These are phyloP conservation scores for Andrena chrysosceles DNA, from an alignment of 2,888 invertebrate species.

Conservation along the genomic window DNA sequence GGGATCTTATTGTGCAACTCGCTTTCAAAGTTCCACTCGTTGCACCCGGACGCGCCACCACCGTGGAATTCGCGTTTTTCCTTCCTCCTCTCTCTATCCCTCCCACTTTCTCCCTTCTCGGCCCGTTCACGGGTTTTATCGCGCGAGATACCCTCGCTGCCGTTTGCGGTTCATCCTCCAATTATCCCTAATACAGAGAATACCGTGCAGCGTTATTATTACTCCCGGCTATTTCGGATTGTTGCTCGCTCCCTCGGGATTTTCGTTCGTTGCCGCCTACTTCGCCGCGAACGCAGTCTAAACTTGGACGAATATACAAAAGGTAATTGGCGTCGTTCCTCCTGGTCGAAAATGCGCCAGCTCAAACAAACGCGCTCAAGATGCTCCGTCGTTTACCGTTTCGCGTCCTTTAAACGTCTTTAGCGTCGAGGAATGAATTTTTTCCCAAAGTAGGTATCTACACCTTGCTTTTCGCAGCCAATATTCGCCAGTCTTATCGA, in stretches of 20 bases:
- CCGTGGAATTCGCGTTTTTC: constrained; percentile 74
- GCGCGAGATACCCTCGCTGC: constrained; percentile 69
- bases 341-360: neutral
- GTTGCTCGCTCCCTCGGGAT: constrained; percentile 53
- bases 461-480: no score
- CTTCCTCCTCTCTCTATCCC: constrained; percentile 28
- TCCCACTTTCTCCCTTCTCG: constrained; percentile 8
- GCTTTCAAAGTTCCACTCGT: constrained; percentile 71
- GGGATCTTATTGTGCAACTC: constrained; percentile 68
- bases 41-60: constrained; percentile 67
- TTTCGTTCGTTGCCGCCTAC: constrained; percentile 44
- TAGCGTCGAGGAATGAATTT: no score
- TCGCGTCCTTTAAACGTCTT: no score
- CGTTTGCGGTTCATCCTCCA: constrained; percentile 77
- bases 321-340: constrained; percentile 21
- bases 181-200: constrained; percentile 77
- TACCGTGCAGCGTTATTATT: constrained; percentile 74
- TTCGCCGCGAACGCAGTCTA: constrained; percentile 21
- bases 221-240: constrained; percentile 70
- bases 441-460: no score
- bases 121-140: constrained; percentile 67
- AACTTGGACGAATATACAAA: constrained; percentile 6
- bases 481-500: no score
- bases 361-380: neutral
- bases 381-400: no score